Evolutionary conservation across 2,888 invertebrate species (phyloP).

Genomic region (Xestobium rufovillosum): DNA sequence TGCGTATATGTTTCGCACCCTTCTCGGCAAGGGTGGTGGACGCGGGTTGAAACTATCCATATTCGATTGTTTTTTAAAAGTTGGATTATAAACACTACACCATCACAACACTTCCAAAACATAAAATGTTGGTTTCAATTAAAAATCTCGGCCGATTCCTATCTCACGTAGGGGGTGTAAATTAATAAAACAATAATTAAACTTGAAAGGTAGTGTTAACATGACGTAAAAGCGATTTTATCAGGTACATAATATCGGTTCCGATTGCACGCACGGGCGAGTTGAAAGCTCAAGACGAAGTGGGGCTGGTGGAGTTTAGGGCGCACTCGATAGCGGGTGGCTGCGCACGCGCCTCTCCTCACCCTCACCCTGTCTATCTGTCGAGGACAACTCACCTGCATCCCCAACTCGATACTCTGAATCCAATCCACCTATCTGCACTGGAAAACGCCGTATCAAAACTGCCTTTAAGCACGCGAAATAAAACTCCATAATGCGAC

Average conservation of each 20-base stretch:
- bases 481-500: too few species aligned
- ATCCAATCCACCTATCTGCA: slow-evolving; percentile 50
- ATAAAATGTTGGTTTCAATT: slow-evolving; percentile 5
- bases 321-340: slow-evolving; percentile 42
- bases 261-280: slow-evolving; percentile 19
- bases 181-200: slow-evolving; percentile 35
- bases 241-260: slow-evolving; percentile 27
- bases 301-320: slow-evolving; percentile 38
- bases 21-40: slow-evolving; percentile 55
- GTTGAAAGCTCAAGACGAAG: slow-evolving; percentile 41
- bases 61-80: slow-evolving; percentile 22
- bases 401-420: slow-evolving; percentile 47
- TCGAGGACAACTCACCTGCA: slow-evolving; percentile 46
- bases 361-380: slow-evolving; percentile 37
- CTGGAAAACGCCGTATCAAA: slow-evolving; percentile 44
- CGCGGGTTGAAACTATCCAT: slow-evolving; percentile 60
- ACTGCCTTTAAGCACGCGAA: slow-evolving; percentile 43
- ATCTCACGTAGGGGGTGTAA: slow-evolving; percentile 32
- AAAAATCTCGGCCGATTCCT: slow-evolving; percentile 23
- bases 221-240: slow-evolving; percentile 33
- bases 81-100: slow-evolving; percentile 28
- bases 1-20: slow-evolving; percentile 58
- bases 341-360: slow-evolving; percentile 43
- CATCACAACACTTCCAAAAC: slow-evolving; percentile 25
- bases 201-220: slow-evolving; percentile 34